Conservation (phyloP, 2,113 vertebrate species). For the Gavia stellata region DNA sequence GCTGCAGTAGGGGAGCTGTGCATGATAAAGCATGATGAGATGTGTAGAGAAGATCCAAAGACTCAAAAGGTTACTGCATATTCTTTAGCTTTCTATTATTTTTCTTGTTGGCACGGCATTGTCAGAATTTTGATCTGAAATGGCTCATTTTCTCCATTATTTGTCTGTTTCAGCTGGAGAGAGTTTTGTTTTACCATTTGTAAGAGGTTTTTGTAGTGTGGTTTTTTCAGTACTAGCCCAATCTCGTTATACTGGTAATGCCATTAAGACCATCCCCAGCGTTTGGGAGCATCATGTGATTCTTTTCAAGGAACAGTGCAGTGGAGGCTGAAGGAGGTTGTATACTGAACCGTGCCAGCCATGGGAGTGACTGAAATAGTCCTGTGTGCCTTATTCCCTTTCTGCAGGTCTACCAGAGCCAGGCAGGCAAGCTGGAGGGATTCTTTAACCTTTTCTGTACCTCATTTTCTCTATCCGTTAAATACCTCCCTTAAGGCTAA, state of each 20-base stretch:
- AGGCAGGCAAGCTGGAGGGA: background rate
- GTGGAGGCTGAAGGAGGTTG: background rate
- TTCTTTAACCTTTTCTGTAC: background rate
- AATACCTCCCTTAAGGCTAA: background rate
- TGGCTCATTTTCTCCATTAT: background rate
- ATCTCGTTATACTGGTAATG: background rate
- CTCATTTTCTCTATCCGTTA: background rate
- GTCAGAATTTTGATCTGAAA: background rate
- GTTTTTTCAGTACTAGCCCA: background rate
- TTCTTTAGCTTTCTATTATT: background rate
- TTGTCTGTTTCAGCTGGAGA: background rate
- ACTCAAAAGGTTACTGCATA: background rate
- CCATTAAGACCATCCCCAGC: background rate
- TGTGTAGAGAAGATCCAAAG: background rate
- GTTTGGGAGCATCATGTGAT: background rate
- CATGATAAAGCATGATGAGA: background rate
- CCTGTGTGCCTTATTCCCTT: background rate
- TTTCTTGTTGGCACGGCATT: background rate
- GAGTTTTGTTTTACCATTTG: background rate
- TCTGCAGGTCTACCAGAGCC: background rate
- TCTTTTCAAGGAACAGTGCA: background rate
- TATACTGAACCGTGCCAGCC: background rate
- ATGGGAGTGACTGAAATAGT: background rate
- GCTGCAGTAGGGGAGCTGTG: background rate
- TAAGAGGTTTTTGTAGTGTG: background rate